A percentile compares a stretch with the other conserved stretches of the same genome.
Conservation (phyloP, 2,888 invertebrate genomes). For the Tyria jacobaeae region DNA sequence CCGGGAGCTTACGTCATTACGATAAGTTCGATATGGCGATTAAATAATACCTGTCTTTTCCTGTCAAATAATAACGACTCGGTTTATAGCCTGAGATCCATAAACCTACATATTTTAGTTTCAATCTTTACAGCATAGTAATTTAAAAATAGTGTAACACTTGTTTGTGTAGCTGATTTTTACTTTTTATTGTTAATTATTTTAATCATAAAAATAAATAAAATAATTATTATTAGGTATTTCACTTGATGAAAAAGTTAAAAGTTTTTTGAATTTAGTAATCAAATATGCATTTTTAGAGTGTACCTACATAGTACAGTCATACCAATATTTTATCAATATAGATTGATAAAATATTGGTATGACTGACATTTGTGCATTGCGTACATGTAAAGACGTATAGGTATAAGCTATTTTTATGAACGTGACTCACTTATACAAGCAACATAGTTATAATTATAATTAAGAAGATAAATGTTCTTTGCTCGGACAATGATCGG, state of each 20-base stretch:
- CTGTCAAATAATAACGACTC: not conserved
- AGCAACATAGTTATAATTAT: constrained; percentile 34
- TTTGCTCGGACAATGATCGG: constrained; percentile 54
- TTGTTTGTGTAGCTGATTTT: not conserved
- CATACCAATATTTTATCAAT: not conserved
- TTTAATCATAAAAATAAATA: not conserved
- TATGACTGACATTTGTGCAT: constrained; percentile 1
- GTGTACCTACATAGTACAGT: too few relatives aligned
- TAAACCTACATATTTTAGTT: not conserved
- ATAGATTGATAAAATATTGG: not conserved
- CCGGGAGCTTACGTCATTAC: constrained; percentile 56
- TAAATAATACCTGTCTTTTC: constrained; percentile 16
- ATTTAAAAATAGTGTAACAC: not conserved
- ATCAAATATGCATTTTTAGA: too few relatives aligned
- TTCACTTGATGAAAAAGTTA: too few relatives aligned
- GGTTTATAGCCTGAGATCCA: not conserved
- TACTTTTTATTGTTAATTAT: not conserved
- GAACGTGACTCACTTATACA: constrained; percentile 34
- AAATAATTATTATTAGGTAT: too few relatives aligned
- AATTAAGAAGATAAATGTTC: constrained; percentile 55
- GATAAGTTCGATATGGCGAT: constrained; percentile 44
- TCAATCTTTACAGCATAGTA: not conserved
- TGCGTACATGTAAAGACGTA: not conserved
- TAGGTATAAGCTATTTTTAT: constrained; percentile 15
- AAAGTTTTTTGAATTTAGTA: too few relatives aligned